Percentiles rank a stretch among this genome's conserved stretches.
Conservation (phyloP, 2,888 invertebrate genomes). For the Rhagonycha lutea region DNA sequence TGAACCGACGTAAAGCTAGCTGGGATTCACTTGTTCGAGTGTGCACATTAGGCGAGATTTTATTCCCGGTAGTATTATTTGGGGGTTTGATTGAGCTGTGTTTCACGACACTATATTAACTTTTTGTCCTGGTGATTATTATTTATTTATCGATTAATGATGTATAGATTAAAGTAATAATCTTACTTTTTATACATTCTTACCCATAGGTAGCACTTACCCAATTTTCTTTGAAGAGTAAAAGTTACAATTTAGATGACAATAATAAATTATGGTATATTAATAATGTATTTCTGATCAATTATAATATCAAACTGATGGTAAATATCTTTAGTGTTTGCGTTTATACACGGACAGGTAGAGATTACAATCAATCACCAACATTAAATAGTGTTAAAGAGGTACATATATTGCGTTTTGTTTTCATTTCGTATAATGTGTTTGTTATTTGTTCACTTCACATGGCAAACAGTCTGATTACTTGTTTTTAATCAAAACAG, state of each 20-base stretch:
- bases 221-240: background rate
- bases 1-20: too few species aligned
- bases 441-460: slow-evolving; percentile 18
- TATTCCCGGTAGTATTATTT: too few species aligned
- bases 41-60: too few species aligned
- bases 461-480: background rate
- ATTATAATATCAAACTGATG: background rate
- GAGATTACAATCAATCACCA: slow-evolving; percentile 18
- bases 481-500: slow-evolving; percentile 1
- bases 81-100: too few species aligned
- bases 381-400: background rate
- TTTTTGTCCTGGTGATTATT: background rate
- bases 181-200: background rate
- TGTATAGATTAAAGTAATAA: background rate
- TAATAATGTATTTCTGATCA: background rate
- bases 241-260: background rate
- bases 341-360: background rate
- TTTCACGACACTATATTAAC: too few species aligned
- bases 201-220: background rate
- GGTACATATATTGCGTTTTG: background rate
- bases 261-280: background rate
- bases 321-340: background rate
- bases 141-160: background rate
- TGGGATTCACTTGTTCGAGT: too few species aligned
- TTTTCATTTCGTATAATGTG: slow-evolving; percentile 7